Base-by-base conservation (phyloP, 2,113 vertebrate species). In the Epinephelus lanceolatus region DNA sequence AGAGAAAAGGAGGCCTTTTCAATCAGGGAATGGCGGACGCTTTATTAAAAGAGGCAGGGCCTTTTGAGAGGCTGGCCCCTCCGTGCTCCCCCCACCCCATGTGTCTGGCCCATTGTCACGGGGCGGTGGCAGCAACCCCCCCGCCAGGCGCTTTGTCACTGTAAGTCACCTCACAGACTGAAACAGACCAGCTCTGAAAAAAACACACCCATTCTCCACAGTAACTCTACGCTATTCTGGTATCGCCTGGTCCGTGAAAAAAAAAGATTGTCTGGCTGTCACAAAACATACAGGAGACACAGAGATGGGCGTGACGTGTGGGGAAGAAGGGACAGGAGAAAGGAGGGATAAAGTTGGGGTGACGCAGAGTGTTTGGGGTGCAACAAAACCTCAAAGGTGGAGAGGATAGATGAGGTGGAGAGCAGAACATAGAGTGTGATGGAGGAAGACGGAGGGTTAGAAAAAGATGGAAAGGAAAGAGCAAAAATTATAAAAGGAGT, bases 41-140 rank as follows among this genome's bases (percentile, higher is more conserved):
- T 96, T 95, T 96, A 95, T 96, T 95, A 95, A 95, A 95, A 93
- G 94, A 95, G 92, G 94, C 94, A 91, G 91, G 89, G 91, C 91
- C 93, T 91, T 95, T 93, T 94, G 86, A 94, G 92, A 89, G 85
- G 65, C 83, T 86, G 84, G 82, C 87, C 91, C 81, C 88, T 86
- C 78, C 49, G 5, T 66, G 52, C 87, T 72, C 61, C 71, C 86
- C 85, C 80, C 91, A 78, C 86, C 86, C 89, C 74, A 77, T 88
- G 88, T 93, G 95, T 95, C 95, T 96, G 91, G 93, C 86, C 93
- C 91, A 94, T 96, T 96, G 95, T 96, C 93, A 94, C 89, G 73
- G 92, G 85, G 90, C 88, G 77, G 86, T 89, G 91, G 87, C 88
- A 90, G 87, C 84, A 78, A 69, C 70, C 73, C 76, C 84, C 86